phyloP scores from a whole-genome alignment of 23 tunicate genomes.

The Styela clava region DNA sequence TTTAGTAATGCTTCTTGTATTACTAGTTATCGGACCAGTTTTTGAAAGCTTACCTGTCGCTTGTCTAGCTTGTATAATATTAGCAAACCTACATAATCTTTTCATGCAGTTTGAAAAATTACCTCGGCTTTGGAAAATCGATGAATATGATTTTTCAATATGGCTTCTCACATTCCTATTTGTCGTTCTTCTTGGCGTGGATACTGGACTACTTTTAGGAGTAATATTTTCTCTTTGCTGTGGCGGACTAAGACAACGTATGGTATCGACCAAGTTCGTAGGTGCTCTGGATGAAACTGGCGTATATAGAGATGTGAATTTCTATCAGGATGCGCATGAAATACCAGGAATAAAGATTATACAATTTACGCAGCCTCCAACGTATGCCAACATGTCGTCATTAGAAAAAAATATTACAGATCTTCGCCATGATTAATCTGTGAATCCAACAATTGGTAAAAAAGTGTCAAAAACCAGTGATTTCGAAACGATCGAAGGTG shows the following conservation, averaged over 20 bases:
- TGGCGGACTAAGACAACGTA: slow-evolving; percentile 61
- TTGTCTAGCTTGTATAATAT: slow-evolving; percentile 77
- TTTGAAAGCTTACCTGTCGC: slow-evolving; percentile 75
- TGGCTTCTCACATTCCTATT: slow-evolving; percentile 66
- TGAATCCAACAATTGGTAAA: no score
- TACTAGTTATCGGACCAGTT: slow-evolving; percentile 81
- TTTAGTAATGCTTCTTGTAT: slow-evolving; percentile 57
- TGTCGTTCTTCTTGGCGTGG: slow-evolving; percentile 57
- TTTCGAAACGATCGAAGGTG: no score
- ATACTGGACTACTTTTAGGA: slow-evolving; percentile 72
- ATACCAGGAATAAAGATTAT: slow-evolving; percentile 59
- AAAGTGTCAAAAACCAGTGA: no score
- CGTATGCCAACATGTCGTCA: slow-evolving; percentile 64
- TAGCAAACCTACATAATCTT: slow-evolving; percentile 75
- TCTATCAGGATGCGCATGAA: slow-evolving; percentile 43
- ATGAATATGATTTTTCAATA: slow-evolving; percentile 75
- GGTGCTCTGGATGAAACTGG: slow-evolving; percentile 45
- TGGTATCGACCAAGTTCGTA: slow-evolving; percentile 22
- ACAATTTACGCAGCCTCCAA: slow-evolving; percentile 70
- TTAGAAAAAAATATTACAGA: slow-evolving; percentile 27
- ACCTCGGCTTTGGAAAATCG: slow-evolving; percentile 72
- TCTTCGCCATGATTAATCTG: no score
- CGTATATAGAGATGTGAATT: slow-evolving; percentile 43
- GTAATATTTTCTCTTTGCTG: slow-evolving; percentile 52
- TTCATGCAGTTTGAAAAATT: slow-evolving; percentile 62